These are phyloP conservation scores for Nettapus auritus DNA, from an alignment of 2,113 vertebrate genomes.

Conservation along the genomic window DNA sequence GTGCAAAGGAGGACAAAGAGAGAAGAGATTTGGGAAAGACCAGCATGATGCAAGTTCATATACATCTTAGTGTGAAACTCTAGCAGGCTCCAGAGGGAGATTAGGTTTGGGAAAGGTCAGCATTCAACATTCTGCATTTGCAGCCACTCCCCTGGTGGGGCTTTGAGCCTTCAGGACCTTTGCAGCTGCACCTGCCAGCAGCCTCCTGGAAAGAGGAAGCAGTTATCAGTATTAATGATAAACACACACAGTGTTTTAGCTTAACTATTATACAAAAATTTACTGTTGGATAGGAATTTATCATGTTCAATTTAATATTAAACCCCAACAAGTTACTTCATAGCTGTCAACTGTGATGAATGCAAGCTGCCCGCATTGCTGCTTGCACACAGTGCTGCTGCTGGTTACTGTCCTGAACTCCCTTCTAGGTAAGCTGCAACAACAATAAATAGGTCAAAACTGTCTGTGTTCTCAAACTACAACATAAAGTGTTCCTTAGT, in stretches of 20 bases:
- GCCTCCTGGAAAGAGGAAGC: neutral
- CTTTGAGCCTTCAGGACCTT: neutral
- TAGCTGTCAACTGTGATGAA: neutral
- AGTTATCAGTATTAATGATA: conserved; percentile 41
- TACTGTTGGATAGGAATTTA: neutral
- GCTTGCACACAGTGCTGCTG: neutral
- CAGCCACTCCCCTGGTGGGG: neutral
- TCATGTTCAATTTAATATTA: conserved; percentile 48
- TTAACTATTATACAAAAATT: conserved; percentile 10
- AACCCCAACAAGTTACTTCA: conserved; percentile 33
- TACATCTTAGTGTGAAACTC: neutral
- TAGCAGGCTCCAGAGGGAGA: neutral
- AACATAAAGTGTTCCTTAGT: neutral
- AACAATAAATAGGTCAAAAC: neutral
- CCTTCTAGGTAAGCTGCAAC: neutral
- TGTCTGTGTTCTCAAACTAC: neutral
- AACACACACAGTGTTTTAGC: neutral
- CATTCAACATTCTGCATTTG: neutral
- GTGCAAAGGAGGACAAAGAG: neutral
- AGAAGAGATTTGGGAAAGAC: neutral
- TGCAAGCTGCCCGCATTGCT: neutral
- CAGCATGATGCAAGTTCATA: neutral
- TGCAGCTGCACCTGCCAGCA: neutral
- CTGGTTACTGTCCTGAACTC: neutral
- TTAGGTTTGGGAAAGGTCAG: neutral